A percentile compares a stretch with the other conserved stretches of the same genome.
Conservation (phyloP, 2,888 invertebrate genomes). For the Alloplasta piceator region DNA sequence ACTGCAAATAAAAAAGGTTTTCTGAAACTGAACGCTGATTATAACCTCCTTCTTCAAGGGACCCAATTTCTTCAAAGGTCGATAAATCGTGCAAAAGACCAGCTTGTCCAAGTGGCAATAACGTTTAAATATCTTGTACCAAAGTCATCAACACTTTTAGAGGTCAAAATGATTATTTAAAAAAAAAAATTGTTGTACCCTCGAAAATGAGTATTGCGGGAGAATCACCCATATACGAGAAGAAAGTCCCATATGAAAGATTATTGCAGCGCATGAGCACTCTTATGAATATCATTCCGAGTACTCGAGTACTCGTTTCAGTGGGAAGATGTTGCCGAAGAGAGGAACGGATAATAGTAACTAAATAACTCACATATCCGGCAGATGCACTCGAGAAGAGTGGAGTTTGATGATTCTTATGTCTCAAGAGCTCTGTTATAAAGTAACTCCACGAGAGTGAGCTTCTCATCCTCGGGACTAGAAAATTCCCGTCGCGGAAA, state of each 20-base stretch:
- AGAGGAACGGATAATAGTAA: not conserved
- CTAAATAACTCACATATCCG: not conserved
- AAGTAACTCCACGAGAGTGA: not conserved
- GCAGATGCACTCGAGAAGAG: conserved; percentile 4
- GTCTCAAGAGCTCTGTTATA: not conserved
- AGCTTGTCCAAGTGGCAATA: too few species aligned
- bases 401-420: conserved; percentile 6
- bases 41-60: too few species aligned
- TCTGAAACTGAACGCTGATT: too few species aligned
- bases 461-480: not conserved
- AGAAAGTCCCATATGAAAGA: not conserved
- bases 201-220: too few species aligned
- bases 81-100: too few species aligned
- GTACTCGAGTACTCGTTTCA: conserved; percentile 15
- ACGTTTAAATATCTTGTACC: too few species aligned
- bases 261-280: not conserved
- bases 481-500: not conserved
- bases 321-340: not conserved
- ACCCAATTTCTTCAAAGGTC: too few species aligned
- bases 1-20: too few species aligned
- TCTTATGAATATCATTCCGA: not conserved
- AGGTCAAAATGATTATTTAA: too few species aligned
- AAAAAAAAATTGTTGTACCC: too few species aligned
- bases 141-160: too few species aligned
- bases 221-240: not conserved